Evolutionary conservation across 2,113 vertebrate species (phyloP), one percentile per base, ranked within the genome.

Genomic region (Epinephelus moara): DNA sequence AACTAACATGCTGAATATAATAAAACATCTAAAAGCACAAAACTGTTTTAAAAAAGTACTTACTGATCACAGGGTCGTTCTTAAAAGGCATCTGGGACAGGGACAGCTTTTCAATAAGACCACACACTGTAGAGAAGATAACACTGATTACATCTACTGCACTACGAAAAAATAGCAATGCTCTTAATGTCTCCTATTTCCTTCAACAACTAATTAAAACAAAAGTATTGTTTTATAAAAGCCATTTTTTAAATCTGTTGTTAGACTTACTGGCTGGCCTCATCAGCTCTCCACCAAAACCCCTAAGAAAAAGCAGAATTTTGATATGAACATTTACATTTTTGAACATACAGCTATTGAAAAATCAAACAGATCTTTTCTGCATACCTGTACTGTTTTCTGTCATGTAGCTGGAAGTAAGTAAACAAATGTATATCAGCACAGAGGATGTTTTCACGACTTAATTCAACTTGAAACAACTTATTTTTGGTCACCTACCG

Each of bases 221-320:
- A 4, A 18, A 33, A 30, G 0, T n/a, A 53, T 10, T 25, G 42
- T 19, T 40, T 52, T 25, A 21, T 19, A 3, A 63, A 66, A 33
- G 23, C 0, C 2, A 42, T 23, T 42, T 21, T 15, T 37, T 7
- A 37, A 37, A 27, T 57, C 23, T 64, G 62, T 0, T 37, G 62
- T 70, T 45, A 33, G 5, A 75, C 85, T 78, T 89, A 99, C 98
- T 96, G 90, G 98, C 98, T 49, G 96, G 96, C 88, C 96, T 96
- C 98, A 99, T 99, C 53, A 98, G 93, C 4, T 97, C 97, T 91
- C 98, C 98, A 77, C 97, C 97, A 19, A 97, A 96, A 13, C 98
- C 98, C 94, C 98, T 99, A 70, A 89, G 68, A 91, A 53, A 89
- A 49, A 23, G 37, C 4, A 78, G 0, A 10, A 70, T 21, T 68